Conservation (phyloP, 2,113 vertebrate species). For the Calonectris borealis region DNA sequence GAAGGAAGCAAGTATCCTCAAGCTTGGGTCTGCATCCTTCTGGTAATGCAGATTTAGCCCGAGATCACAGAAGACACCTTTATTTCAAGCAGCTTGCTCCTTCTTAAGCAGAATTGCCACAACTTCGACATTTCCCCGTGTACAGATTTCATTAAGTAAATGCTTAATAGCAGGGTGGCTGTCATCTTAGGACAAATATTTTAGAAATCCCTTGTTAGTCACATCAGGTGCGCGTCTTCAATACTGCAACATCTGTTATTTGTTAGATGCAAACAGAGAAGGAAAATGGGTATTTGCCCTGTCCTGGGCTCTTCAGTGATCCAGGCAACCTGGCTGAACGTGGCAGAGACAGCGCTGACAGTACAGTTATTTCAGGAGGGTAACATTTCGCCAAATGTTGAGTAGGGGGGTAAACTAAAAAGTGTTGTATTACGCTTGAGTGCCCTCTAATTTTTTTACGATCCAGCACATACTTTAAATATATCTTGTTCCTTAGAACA, state of each 20-base stretch:
- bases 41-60: neutral
- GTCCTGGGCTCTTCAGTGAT: constrained; percentile 1
- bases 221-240: constrained; percentile 30
- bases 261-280: constrained; percentile 29
- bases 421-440: neutral
- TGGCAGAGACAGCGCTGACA: neutral
- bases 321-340: neutral
- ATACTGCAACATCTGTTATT: constrained; percentile 41
- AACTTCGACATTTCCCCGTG: neutral
- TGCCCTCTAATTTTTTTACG: neutral
- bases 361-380: constrained; percentile 5
- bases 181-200: constrained; percentile 22
- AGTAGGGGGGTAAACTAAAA: neutral
- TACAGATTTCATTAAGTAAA: constrained; percentile 30
- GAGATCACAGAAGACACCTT: neutral
- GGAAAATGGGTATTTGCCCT: constrained; percentile 11
- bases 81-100: neutral
- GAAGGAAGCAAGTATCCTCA: neutral
- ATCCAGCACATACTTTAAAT: neutral
- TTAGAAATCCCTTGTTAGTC: constrained; percentile 44
- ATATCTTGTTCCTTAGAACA: neutral
- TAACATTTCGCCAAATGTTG: neutral
- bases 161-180: constrained; percentile 35
- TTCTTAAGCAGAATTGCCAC: neutral
- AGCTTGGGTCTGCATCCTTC: neutral